Evolutionary conservation across 1,140 invertebrate species (phyloP).

Genomic region (Euglossa dilemma): DNA sequence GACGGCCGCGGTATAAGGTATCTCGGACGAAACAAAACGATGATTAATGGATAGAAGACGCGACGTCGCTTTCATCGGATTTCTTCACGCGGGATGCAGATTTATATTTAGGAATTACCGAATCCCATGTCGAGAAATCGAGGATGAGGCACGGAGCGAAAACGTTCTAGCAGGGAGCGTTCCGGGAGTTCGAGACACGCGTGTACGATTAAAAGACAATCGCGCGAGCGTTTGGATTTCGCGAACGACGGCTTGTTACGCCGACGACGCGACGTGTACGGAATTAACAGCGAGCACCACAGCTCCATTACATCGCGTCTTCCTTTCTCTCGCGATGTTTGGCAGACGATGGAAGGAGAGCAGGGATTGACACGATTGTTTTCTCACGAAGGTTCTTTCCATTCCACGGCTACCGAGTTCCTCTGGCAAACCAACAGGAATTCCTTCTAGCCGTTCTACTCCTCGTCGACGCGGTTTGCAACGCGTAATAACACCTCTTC

Average conservation of each 20-base stretch:
- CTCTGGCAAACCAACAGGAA: neutral
- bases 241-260: conserved; percentile 33
- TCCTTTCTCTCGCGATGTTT: conserved; percentile 69
- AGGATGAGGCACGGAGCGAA: neutral
- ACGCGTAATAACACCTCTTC: too few relatives aligned
- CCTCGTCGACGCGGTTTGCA: too few relatives aligned
- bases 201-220: conserved; percentile 28
- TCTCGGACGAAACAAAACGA: too few relatives aligned
- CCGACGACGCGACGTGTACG: conserved; percentile 42
- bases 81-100: neutral
- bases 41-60: neutral
- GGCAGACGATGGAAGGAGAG: conserved; percentile 4
- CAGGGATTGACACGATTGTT: neutral
- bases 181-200: neutral
- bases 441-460: neutral
- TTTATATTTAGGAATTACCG: neutral
- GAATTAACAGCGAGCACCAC: conserved; percentile 50
- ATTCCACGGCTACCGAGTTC: neutral
- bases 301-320: conserved; percentile 22
- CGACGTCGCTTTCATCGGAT: neutral
- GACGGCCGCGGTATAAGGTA: too few relatives aligned
- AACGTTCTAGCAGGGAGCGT: neutral
- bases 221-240: conserved; percentile 1
- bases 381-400: neutral
- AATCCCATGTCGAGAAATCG: neutral